Conservation (phyloP, 2,888 invertebrate species). For the Nezara viridula region DNA sequence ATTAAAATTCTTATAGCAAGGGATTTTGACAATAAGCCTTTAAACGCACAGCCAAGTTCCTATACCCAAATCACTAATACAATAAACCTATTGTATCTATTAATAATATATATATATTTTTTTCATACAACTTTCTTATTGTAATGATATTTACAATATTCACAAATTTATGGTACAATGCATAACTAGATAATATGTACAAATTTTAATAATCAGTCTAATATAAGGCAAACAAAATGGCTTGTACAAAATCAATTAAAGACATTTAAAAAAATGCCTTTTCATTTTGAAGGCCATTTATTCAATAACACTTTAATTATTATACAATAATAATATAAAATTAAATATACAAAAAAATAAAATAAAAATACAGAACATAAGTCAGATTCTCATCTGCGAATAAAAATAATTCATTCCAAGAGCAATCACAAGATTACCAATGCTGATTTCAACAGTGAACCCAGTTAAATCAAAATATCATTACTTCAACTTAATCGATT, state of each 20-base stretch:
- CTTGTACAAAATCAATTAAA: conserved; percentile 45
- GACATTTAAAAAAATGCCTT: conserved; percentile 34
- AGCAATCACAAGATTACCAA: not conserved
- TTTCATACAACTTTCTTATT: conserved; percentile 29
- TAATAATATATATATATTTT: conserved; percentile 41
- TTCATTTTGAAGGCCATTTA: conserved; percentile 40
- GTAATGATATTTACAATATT: conserved; percentile 41
- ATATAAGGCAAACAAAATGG: conserved; percentile 59
- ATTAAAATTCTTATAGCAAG: conserved; percentile 53
- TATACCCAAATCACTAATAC: conserved; percentile 63
- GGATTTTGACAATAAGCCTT: conserved; percentile 60
- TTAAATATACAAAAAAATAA: not conserved
- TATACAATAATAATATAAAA: conserved; percentile 44
- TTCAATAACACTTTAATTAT: conserved; percentile 10
- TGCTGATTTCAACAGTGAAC: not conserved
- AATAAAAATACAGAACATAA: not conserved
- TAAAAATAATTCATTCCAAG: not conserved
- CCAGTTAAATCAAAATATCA: not conserved
- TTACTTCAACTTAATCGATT: not conserved
- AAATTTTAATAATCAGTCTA: conserved; percentile 58
- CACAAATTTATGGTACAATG: conserved; percentile 54
- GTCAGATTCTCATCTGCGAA: not conserved
- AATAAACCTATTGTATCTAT: conserved; percentile 47
- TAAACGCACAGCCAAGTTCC: conserved; percentile 65
- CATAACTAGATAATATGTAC: conserved; percentile 53